Evolutionary conservation across 2,888 invertebrate species (phyloP), one percentile per base, ranked within the genome.

Genomic region (Acheta domesticus): DNA sequence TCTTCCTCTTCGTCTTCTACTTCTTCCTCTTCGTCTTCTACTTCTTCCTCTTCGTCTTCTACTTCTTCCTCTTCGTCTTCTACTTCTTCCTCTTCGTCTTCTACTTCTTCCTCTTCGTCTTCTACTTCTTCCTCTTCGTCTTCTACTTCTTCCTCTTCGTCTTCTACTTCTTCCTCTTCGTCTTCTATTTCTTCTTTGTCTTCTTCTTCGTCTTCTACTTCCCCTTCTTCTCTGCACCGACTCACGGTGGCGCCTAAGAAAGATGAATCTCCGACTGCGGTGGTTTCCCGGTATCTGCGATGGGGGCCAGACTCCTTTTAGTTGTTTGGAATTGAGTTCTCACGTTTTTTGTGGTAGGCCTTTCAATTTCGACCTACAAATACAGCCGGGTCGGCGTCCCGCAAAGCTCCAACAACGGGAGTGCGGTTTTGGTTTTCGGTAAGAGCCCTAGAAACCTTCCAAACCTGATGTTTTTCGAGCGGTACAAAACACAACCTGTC

Each of bases 271-370:
- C 62, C 14, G 62, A 62, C 62, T n/a, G 62, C 14, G 16, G 62
- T 62, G 62, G 62, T 62, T 16, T 62, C 62, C n/a, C 62, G 62
- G 62, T 62, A 62, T 62, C 62, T n/a, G 62, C 14, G 16, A 62
- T n/a, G 62, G 4, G 14, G 14, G 62, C 62, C n/a, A 19, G 62
- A 36, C 62, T 62, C 62, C n/a, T 62, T 62, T 36, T 36, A 19
- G 62, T 62, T 62, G 62, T 62, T 62, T 62, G 16, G 62, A 62
- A 62, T 62, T 62, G 62, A 62, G 62, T 62, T 62, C 62, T 62
- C 62, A 62, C 62, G 62, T 62, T 62, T 62, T 62, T 62, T 62
- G 62, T 62, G 62, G 62, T 3, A 19, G n/a, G 62, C 16, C 62
- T 62, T 62, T 62, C 62, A 62, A 62, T 62, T 62, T 62, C 62